Conservation (phyloP, 2,113 vertebrate genomes). For the Phylloscopus whistleri region DNA sequence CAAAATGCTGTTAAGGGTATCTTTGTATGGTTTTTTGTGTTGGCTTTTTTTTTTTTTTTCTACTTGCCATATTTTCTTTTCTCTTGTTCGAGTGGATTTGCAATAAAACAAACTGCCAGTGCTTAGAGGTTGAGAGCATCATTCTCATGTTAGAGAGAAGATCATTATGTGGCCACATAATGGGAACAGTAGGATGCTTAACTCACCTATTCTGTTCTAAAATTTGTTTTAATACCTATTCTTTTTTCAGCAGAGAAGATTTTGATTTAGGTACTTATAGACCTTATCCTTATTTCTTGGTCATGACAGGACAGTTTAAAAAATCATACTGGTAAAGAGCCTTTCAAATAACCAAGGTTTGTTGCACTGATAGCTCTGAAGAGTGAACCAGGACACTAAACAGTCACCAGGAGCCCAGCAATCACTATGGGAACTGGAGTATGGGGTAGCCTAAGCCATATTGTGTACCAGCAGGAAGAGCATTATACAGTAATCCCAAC, state of each 20-base stretch:
- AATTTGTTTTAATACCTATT: not conserved
- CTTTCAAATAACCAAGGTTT: not conserved
- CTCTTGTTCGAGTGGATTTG: not conserved
- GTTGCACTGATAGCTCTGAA: not conserved
- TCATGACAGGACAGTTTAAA: not conserved
- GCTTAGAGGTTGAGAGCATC: not conserved
- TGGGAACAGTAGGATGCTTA: not conserved
- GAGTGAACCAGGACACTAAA: not conserved
- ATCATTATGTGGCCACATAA: not conserved
- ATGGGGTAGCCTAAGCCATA: not conserved
- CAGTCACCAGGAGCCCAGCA: not conserved
- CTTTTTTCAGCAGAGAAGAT: not conserved
- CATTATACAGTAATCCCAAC: constrained; percentile 23
- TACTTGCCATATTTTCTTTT: not conserved
- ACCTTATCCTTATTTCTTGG: not conserved
- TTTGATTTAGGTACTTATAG: not conserved
- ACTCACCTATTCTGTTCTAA: not conserved
- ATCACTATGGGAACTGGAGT: not conserved
- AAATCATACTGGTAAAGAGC: not conserved
- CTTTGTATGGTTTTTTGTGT: accelerated
- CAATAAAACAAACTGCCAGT: not conserved
- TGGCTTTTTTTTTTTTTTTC: not conserved
- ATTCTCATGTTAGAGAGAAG: not conserved
- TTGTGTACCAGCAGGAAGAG: constrained; percentile 21
- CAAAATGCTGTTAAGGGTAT: not conserved